These are phyloP conservation scores for Eulacestoma nigropectus DNA, from an alignment of 2,113 vertebrate species.

Conservation along the genomic window DNA sequence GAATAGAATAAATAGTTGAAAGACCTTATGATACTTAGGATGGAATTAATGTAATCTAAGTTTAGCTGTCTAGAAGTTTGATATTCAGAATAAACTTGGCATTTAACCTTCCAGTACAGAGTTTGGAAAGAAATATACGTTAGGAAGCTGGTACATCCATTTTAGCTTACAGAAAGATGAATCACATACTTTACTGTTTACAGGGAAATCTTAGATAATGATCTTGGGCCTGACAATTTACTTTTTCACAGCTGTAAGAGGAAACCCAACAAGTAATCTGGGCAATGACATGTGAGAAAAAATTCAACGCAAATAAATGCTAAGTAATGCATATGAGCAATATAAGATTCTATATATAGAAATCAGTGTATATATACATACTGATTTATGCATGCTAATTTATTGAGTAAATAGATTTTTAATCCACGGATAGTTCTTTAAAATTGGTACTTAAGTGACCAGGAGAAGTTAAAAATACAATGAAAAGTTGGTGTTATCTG, in stretches of 20 bases:
- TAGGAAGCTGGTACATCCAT: not conserved
- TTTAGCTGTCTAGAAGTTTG: not conserved
- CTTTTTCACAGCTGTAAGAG: not conserved
- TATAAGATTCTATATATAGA: not conserved
- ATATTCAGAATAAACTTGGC: not conserved
- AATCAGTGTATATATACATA: not conserved
- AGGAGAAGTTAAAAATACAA: not conserved
- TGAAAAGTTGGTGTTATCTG: not conserved
- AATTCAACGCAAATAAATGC: not conserved
- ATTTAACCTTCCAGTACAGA: not conserved
- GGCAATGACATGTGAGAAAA: not conserved
- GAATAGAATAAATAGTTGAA: not conserved
- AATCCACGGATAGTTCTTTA: not conserved
- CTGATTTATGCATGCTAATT: not conserved
- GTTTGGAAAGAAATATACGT: not conserved
- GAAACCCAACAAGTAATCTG: not conserved
- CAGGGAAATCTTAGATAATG: not conserved
- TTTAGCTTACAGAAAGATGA: not conserved
- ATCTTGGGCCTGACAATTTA: not conserved
- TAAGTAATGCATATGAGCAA: not conserved
- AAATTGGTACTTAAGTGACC: not conserved
- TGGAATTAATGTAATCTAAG: not conserved
- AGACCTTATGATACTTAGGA: not conserved
- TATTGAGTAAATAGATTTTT: not conserved
- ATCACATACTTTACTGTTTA: not conserved